phyloP scores from a whole-genome alignment of 1,140 invertebrate species.

The Homalodisca vitripennis region DNA sequence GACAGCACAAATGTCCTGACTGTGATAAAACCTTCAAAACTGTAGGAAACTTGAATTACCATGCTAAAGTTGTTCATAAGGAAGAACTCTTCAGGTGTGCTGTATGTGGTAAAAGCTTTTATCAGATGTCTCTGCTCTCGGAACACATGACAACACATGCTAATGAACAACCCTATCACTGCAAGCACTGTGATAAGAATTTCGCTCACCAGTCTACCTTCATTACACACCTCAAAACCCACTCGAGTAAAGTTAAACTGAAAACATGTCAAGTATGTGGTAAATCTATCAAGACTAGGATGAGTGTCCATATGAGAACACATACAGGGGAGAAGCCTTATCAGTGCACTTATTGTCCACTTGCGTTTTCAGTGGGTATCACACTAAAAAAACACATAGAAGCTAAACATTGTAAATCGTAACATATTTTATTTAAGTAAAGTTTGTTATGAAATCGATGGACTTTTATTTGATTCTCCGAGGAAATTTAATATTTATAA shows the following conservation, averaged over 20 bases:
- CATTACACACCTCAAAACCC: constrained; percentile 34
- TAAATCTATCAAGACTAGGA: constrained; percentile 60
- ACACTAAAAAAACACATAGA: constrained; percentile 38
- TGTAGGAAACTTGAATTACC: constrained; percentile 29
- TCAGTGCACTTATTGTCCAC: constrained; percentile 44
- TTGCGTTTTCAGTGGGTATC: constrained; percentile 35
- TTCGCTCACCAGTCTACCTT: constrained; percentile 20
- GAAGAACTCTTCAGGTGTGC: constrained; percentile 27
- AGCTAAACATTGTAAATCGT: constrained; percentile 32
- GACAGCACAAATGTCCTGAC: constrained; percentile 72
- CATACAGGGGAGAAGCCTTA: constrained; percentile 60
- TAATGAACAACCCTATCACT: constrained; percentile 22
- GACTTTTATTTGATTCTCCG: too few species aligned
- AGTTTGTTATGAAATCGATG: too few species aligned
- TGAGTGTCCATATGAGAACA: constrained; percentile 70
- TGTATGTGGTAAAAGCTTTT: constrained; percentile 26
- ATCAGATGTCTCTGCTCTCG: background rate
- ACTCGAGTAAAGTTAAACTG: constrained; percentile 52
- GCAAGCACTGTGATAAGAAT: constrained; percentile 19
- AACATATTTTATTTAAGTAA: too few species aligned
- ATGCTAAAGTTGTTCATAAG: constrained; percentile 27
- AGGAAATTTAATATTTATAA: too few species aligned
- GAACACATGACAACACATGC: constrained; percentile 29
- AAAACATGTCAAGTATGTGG: constrained; percentile 71
- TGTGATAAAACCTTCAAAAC: constrained; percentile 55